A percentile compares a stretch with the other conserved stretches of the same genome.
These are phyloP conservation scores for Eurystomus glaucurus DNA, from an alignment of 2,797 vertebrate genomes.

Conservation along the genomic window DNA sequence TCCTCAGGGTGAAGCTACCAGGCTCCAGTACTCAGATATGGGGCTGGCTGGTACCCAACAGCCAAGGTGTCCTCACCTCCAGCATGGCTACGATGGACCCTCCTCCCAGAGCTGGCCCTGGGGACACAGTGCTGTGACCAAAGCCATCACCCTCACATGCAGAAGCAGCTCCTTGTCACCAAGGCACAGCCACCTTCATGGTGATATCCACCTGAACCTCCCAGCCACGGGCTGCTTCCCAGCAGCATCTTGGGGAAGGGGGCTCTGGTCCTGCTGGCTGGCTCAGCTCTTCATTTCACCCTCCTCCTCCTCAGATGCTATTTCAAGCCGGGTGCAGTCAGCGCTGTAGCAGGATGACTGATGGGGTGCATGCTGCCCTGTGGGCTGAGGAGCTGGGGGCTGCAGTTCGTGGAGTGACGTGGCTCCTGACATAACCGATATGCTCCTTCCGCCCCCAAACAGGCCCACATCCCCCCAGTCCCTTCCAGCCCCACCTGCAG, in stretches of 20 bases:
- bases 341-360: not conserved
- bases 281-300: not conserved
- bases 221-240: not conserved
- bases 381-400: not conserved
- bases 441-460: not conserved
- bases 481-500: not conserved
- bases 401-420: not conserved
- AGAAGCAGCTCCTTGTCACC: not conserved
- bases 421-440: fast-evolving
- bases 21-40: fast-evolving
- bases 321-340: not conserved
- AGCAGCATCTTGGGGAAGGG: not conserved
- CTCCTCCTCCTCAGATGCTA: not conserved
- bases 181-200: fast-evolving
- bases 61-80: not conserved
- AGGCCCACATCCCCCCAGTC: fast-evolving
- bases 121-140: not conserved
- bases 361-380: fast-evolving
- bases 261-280: not conserved
- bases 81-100: not conserved
- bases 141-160: not conserved
- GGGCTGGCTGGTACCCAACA: not conserved
- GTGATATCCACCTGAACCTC: not conserved
- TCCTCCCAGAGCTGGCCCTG: not conserved
- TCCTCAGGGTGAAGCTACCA: not conserved